A percentile compares a stretch with the other conserved stretches of the same genome.
phyloP scores from a whole-genome alignment of 1,140 invertebrate genomes.

The Cydia fagiglandana region DNA sequence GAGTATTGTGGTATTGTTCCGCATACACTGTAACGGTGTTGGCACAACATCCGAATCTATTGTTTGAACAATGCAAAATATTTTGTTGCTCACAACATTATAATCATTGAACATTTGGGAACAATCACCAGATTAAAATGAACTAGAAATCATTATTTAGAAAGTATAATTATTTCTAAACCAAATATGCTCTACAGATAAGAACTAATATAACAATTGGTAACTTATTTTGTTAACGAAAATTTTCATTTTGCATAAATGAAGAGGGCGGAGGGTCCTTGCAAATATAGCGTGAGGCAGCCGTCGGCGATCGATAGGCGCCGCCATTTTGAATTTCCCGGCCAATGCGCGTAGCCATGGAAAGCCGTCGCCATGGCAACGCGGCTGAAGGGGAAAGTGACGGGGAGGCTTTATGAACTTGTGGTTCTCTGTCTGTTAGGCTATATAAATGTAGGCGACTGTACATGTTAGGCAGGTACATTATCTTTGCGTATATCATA shows the following conservation, averaged over 20 bases:
- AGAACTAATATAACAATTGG: neutral
- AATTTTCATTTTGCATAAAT: neutral
- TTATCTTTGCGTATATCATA: neutral
- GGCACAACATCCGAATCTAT: conserved; percentile 53
- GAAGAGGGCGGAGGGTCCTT: conserved; percentile 10
- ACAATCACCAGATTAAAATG: neutral
- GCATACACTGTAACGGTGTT: conserved; percentile 50
- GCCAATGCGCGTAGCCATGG: conserved; percentile 75
- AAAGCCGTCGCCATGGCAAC: conserved; percentile 67
- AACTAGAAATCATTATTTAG: neutral
- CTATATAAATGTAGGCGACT: neutral
- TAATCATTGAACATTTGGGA: neutral
- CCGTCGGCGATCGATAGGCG: conserved; percentile 65
- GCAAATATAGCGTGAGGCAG: conserved; percentile 29
- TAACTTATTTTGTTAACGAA: neutral
- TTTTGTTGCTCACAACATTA: neutral
- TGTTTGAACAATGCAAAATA: conserved; percentile 12
- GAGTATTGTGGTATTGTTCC: conserved; percentile 48
- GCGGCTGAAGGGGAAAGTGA: conserved; percentile 30
- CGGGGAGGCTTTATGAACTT: conserved; percentile 24
- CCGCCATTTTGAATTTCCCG: conserved; percentile 77
- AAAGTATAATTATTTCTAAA: neutral
- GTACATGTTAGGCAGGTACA: neutral
- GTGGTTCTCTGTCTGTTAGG: conserved; percentile 3
- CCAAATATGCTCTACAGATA: neutral